Evolutionary conservation across 2,113 vertebrate genomes (phyloP).

Genomic region (Ivindomyrus marchei): DNA sequence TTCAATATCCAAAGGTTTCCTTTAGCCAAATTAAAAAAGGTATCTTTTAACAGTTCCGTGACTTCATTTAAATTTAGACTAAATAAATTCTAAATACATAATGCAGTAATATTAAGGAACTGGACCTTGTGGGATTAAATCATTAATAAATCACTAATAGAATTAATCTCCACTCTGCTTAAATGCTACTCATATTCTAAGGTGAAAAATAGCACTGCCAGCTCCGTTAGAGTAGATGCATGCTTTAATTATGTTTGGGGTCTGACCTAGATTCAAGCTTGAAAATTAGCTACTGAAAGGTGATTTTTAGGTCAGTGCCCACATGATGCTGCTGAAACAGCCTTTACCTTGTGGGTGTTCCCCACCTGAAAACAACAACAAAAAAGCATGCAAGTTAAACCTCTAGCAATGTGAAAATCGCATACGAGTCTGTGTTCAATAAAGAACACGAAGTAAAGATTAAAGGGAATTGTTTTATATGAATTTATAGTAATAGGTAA

Average conservation of each 20-base stretch:
- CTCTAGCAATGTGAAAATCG: neutral
- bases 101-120: neutral
- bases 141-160: conserved; percentile 2
- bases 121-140: neutral
- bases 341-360: neutral
- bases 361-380: neutral
- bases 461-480: neutral
- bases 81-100: neutral
- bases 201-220: neutral
- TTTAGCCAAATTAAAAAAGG: neutral
- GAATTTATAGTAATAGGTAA: neutral
- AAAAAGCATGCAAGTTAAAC: neutral
- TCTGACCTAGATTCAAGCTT: neutral
- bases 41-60: neutral
- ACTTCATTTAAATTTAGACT: neutral
- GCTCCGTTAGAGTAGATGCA: neutral
- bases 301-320: neutral
- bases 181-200: neutral
- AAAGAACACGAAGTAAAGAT: neutral
- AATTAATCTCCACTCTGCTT: neutral
- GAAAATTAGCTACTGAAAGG: neutral
- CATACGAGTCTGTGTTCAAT: neutral
- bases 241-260: neutral
- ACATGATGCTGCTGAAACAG: neutral
- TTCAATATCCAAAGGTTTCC: neutral